Percentiles rank a stretch among this genome's conserved stretches.
Conservation (phyloP, 2,888 invertebrate species). For the Capitulum mitella region DNA sequence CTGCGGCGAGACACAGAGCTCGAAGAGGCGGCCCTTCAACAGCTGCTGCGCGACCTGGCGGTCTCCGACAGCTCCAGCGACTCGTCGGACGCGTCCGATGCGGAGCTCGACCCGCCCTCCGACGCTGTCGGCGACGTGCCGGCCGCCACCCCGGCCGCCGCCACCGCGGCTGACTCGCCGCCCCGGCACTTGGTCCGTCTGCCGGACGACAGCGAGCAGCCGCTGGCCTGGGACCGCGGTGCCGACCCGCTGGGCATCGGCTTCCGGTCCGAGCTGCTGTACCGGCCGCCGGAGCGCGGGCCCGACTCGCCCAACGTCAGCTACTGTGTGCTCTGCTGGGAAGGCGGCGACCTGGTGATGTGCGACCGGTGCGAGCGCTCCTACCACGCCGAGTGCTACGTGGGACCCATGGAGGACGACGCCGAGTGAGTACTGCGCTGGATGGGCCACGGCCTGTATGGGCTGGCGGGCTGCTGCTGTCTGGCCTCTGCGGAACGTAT, state of each 20-base stretch:
- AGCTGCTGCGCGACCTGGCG: background rate
- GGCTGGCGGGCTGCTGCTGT: too few relatives aligned
- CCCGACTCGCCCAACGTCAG: conserved; percentile 3
- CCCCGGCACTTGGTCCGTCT: background rate
- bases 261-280: background rate
- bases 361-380: background rate
- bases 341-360: conserved; percentile 19
- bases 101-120: background rate
- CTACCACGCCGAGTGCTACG: conserved; percentile 10
- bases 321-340: conserved; percentile 25
- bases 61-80: background rate
- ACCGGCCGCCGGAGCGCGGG: conserved; percentile 10
- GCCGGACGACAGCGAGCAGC: background rate
- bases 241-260: conserved; percentile 21
- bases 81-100: background rate
- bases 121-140: background rate
- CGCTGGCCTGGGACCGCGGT: background rate
- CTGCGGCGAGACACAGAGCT: background rate
- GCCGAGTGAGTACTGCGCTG: background rate
- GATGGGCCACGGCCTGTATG: too few relatives aligned
- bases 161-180: background rate
- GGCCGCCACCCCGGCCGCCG: background rate
- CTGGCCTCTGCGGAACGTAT: too few relatives aligned
- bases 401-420: background rate
- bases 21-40: background rate